Evolutionary conservation across 2,113 vertebrate genomes (phyloP), one percentile per base, ranked within the genome.

Genomic region (Lanius ludovicianus): DNA sequence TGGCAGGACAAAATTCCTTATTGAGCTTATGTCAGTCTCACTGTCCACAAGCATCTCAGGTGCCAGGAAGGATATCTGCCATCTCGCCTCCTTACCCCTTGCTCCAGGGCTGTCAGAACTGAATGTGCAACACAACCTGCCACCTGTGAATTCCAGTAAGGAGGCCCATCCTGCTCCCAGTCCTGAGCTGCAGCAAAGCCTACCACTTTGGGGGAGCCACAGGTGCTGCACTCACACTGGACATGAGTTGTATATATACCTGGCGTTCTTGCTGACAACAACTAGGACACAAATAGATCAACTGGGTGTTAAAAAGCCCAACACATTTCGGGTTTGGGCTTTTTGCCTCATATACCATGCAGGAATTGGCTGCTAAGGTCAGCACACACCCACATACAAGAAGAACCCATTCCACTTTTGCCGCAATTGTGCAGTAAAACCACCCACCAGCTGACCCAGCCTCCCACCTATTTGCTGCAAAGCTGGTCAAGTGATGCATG

Each of bases 231-330:
- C 50, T 56, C 24, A 22, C 24, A 44, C 21, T 17, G 35, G 60
- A 50, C 19, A 12, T 0, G 0, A 84, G 23, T 35, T 0, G 0
- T 6, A 7, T 15, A 2, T 1, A 6, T 20, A 62, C 28, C 31
- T 49, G 30, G 25, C 56, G 44, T 0, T 1, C 62, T 22, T 70
- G 55, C 55, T 88, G 67, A 57, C n/a, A 69, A 42, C 24, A 73
- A 24, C 5, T 11, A 35, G 20, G 46, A 49, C 17, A 74, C 20
- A 63, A 53, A 53, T 2, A 74, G 22, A 76, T 7, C 11, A 60
- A 4, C 7, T 23, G 42, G 28, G 14, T 44, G 27, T 59, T 4
- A 71, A 44, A 82, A 71, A 67, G 12, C 12, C 25, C 42, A 89
- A 27, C 14, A 37, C 4, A 19, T 39, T 89, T 46, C 3, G 35